Evolutionary conservation across 2,797 vertebrate species (phyloP).

Genomic region (Mus minutoides): DNA sequence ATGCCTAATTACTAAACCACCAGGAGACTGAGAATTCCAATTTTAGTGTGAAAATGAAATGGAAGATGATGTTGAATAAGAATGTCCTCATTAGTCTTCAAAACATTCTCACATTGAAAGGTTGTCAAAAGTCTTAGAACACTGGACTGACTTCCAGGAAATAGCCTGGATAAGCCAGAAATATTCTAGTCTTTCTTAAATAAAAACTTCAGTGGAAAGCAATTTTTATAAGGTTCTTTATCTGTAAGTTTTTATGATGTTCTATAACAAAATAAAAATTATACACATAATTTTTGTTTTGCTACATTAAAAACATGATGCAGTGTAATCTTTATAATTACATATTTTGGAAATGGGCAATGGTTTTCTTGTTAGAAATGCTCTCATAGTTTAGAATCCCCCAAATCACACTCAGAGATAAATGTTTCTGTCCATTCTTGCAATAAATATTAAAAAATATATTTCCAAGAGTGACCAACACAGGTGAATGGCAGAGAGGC

Average conservation of each 20-base stretch:
- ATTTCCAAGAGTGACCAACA: background rate
- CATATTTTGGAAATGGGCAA: background rate
- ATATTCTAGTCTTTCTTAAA: constrained; percentile 6
- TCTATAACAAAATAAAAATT: constrained; percentile 31
- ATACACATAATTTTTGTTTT: background rate
- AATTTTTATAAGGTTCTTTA: background rate
- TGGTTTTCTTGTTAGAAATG: background rate
- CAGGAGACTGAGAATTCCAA: constrained; percentile 50
- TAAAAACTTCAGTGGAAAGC: constrained; percentile 12
- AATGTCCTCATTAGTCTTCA: constrained; percentile 58
- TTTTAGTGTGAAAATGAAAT: constrained; percentile 73
- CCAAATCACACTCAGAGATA: background rate
- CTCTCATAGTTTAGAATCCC: constrained; percentile 18
- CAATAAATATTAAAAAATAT: constrained; percentile 26
- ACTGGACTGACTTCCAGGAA: background rate
- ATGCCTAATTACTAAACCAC: constrained; percentile 75
- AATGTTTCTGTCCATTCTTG: background rate
- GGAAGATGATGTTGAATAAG: constrained; percentile 61
- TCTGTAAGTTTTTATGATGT: background rate
- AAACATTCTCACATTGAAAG: background rate
- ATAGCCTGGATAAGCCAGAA: constrained; percentile 36
- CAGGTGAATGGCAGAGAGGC: background rate
- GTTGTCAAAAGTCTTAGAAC: constrained; percentile 30
- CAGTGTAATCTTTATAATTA: constrained; percentile 3
- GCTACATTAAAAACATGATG: background rate